Base-by-base conservation (phyloP, 1,140 invertebrate species). In the Drosophila suzukii region DNA sequence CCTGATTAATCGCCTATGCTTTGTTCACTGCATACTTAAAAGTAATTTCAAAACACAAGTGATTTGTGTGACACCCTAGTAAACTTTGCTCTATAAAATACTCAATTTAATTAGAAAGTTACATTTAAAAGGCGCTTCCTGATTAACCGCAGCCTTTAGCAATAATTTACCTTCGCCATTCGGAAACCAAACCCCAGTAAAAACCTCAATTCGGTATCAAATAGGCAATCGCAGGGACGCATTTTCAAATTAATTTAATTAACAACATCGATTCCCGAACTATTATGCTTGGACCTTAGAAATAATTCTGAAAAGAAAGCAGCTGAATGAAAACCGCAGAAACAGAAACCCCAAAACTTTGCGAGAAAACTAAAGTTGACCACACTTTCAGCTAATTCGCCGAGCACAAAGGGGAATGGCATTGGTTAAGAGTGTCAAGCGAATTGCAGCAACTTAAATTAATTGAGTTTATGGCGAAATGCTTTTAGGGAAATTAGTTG, bases 401-500 rank as follows among this genome's bases (percentile, higher is more conserved):
- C 47, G n/a, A 50, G 34, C 55, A 76, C 49, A 75, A 67, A 58
- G 54, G 36, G 47, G n/a, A 53, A 50, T 15, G 41, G 44, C 13
- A 49, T 57, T 50, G 50, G 73, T 46, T 65, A 60, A 62, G 75
- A 68, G 83, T 83, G 75, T 76, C 75, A 82, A 71, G 70, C 62
- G 67, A 88, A 88, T 82, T 88, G 74, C 79, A 71, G 63, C 79
- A 88, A 89, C 76, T 88, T 89, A 89, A 88, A 89, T 88, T 88
- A 88, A 88, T 88, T 88, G 84, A 88, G 84, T 88, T 88, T 89
- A 88, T 88, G 84, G 83, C 76, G 44, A 89, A 88, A 88, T 88
- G 83, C 83, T 88, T 88, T 88, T 88, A 88, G 84, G 76, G 68
- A 89, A 88, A 88, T 88, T 88, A 88, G 84, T 78, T 67, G 44